These are phyloP conservation scores for Episyrphus balteatus DNA, from an alignment of 1,140 invertebrate genomes.

Conservation along the genomic window DNA sequence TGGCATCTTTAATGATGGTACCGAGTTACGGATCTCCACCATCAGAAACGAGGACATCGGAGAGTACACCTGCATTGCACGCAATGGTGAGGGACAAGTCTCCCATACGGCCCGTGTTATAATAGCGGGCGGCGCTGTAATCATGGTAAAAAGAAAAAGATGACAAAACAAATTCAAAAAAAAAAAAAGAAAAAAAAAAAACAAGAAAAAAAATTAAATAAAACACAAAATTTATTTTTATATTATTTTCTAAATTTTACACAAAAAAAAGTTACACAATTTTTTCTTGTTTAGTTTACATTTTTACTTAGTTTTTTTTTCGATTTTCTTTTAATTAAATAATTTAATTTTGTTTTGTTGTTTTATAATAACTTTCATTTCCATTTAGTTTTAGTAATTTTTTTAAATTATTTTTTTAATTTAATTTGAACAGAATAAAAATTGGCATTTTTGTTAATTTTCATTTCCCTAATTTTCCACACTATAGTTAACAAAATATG, in stretches of 20 bases:
- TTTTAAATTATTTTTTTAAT: background rate
- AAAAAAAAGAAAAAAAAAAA: constrained; percentile 1
- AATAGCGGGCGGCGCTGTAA: constrained; percentile 79
- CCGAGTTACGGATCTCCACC: constrained; percentile 80
- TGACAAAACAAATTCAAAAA: background rate
- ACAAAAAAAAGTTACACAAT: background rate
- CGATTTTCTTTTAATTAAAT: constrained; percentile 18
- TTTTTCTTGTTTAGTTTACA: background rate
- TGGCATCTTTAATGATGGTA: constrained; percentile 82
- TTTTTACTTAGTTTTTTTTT: background rate
- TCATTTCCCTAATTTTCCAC: background rate
- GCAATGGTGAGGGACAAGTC: constrained; percentile 88
- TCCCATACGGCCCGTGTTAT: constrained; percentile 89
- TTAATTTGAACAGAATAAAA: background rate
- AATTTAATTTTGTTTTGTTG: background rate
- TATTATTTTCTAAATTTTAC: constrained; percentile 1
- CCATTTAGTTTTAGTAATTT: too few species aligned
- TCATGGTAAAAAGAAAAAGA: constrained; percentile 44
- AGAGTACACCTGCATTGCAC: constrained; percentile 87
- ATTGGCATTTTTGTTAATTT: background rate
- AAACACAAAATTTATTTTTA: background rate
- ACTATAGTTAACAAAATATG: background rate
- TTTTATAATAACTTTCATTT: background rate
- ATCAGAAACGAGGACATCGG: constrained; percentile 87
- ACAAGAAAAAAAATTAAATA: background rate